Evolutionary conservation across 2,113 vertebrate species (phyloP).

Genomic region (Aplodontia rufa): DNA sequence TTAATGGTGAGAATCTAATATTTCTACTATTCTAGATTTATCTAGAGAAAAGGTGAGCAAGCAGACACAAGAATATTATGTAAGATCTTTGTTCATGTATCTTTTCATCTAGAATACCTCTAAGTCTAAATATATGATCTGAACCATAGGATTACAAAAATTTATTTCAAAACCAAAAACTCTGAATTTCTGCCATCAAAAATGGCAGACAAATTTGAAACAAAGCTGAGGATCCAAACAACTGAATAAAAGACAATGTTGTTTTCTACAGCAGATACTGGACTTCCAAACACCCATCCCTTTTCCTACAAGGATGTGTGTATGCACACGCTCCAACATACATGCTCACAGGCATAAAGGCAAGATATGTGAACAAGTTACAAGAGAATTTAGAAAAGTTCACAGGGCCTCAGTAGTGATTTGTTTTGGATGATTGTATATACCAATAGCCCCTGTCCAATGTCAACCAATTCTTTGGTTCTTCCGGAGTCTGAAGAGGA

Average conservation of each 20-base stretch:
- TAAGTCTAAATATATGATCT: not conserved
- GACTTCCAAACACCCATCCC: not conserved
- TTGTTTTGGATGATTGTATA: not conserved
- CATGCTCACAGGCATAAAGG: not conserved
- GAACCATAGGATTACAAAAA: not conserved
- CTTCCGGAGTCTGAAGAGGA: not conserved
- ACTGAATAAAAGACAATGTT: not conserved
- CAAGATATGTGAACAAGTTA: not conserved
- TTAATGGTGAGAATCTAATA: not conserved
- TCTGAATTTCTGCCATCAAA: not conserved
- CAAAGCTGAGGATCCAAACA: not conserved
- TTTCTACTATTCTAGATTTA: not conserved
- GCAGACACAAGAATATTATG: not conserved
- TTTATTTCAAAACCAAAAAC: not conserved
- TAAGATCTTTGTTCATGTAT: not conserved
- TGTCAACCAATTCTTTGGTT: not conserved
- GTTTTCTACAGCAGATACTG: not conserved
- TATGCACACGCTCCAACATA: not conserved
- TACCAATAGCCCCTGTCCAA: not conserved
- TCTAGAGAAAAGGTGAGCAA: not conserved
- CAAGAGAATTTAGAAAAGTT: not conserved
- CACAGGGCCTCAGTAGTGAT: not conserved
- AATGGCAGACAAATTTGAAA: constrained; percentile 14
- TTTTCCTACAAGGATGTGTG: not conserved
- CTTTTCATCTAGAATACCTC: not conserved